Base-by-base conservation (phyloP, 2,113 vertebrate genomes). In the Scomber japonicus region DNA sequence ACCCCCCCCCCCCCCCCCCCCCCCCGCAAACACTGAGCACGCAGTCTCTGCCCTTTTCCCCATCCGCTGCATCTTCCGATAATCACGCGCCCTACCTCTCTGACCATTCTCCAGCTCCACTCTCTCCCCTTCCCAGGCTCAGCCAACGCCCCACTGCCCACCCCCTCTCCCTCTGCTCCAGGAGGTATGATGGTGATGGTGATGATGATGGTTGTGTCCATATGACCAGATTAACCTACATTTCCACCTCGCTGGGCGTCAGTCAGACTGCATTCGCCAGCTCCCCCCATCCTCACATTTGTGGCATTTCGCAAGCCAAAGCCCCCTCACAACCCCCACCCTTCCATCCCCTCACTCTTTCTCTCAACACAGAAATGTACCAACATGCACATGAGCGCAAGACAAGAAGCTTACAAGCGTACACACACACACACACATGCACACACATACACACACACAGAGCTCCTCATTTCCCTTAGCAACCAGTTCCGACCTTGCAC, bases 151-250 rank as follows among this genome's bases (percentile, higher is more conserved):
- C 76, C 67, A 16, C 79, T 61, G 56, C 74, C 56, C 24, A 27
- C 24, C 48, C 56, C 0, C 65, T 35, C 56, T 27, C 49, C 24
- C 63, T 44, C 61, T 4, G 31, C 81, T 82, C 68, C 78, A 71
- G 55, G 59, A 85, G 51, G 21, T 49, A 77, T 27, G 80, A 65
- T 81, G 77, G 9, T 27, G 80, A 65, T 81, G 77, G 9, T 77
- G 67, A 48, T 83, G 59, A 75, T 51, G 50, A 75, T 66, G 84
- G 75, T 51, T 71, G 49, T 54, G 63, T 68, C 89, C 84, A 78
- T 84, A 90, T 82, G 90, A 94, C 69, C 84, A 77, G 82, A 89
- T 94, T 93, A 94, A 92, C 91, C 92, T 92, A 93, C 87, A 94
- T 93, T 94, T 93, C 85, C 83, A 77, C 77, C 72, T 88, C 79